Evolutionary conservation across 2,888 invertebrate genomes (phyloP).

Genomic region (Siphonodentalium dalli): DNA sequence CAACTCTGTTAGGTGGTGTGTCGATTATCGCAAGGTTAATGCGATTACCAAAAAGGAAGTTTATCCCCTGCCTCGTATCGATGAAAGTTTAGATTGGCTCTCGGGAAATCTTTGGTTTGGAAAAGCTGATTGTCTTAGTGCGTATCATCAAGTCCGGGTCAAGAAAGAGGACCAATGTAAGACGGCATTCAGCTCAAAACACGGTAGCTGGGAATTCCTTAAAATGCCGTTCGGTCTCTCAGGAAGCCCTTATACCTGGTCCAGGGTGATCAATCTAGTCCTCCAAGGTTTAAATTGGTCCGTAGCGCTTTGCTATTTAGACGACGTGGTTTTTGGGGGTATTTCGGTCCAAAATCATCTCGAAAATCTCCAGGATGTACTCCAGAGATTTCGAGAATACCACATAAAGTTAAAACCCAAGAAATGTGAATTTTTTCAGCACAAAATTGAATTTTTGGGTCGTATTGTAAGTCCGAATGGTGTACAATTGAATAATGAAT

Average conservation of each 20-base stretch:
- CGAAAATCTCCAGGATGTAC: too few species aligned
- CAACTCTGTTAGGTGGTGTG: neutral
- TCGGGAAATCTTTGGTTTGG: neutral
- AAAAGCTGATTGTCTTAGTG: neutral
- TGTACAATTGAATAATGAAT: too few species aligned
- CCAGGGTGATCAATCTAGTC: slow-evolving; percentile 1
- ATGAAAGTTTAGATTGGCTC: neutral
- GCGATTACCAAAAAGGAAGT: neutral
- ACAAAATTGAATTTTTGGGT: too few species aligned
- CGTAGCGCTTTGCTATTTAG: neutral
- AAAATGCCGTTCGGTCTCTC: slow-evolving; percentile 2
- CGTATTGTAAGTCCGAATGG: too few species aligned
- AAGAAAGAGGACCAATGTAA: neutral
- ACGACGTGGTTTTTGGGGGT: too few species aligned
- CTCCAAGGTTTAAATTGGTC: neutral
- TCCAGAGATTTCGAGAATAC: too few species aligned
- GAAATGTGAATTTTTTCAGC: too few species aligned
- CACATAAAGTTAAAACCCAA: too few species aligned
- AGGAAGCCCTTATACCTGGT: too few species aligned
- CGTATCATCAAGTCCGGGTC: neutral
- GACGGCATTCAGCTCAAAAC: slow-evolving; percentile 1
- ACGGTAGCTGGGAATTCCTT: neutral
- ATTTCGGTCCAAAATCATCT: too few species aligned
- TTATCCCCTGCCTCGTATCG: neutral
- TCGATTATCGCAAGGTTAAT: neutral